Base-by-base conservation (phyloP, 2,797 vertebrate species). In the Phoxinus dragarum region DNA sequence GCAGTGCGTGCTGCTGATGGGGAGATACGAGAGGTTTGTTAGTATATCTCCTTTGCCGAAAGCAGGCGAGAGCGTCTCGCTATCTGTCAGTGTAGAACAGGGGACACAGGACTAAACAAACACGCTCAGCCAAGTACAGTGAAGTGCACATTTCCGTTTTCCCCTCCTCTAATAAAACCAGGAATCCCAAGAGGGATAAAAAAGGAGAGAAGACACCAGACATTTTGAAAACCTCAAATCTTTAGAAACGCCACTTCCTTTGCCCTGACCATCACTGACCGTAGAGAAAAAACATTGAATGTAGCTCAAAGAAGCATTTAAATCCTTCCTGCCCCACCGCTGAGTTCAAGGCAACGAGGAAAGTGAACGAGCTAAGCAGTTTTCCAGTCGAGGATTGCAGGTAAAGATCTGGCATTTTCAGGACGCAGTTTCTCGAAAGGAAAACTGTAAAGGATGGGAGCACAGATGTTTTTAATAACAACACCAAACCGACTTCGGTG, bases 41-140 rank as follows among this genome's bases (percentile, higher is more conserved):
- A 93, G 91, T 90, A 92, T 93, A 93, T 91, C 90, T 89, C 84
- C 27, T 90, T 91, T 86, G 89, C 88, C 75, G 79, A 89, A 89
- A 73, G 81, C 86, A 78, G 31, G 81, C 86, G 80, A 54, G 0
- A 87, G 49, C 34, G 84, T 85, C 87, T 80, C 38, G 84, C 86
- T 27, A 49, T 90, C 86, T 81, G 71, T 86, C 81, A 87, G 87
- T 84, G 77, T 31, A 56, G 8, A 80, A 71, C 72, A 86, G 69
- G 86, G 85, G 84, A 90, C 78, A 83, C 89, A 77, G 52, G 36
- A 56, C 87, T 88, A 87, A 89, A 84, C 85, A 88, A 90, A 90
- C 84, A 90, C 76, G 16, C 8, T 23, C 23, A 42, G 40, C 74
- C 59, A 44, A 73, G 59, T 72, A 42, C n/a, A 81, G 82, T 61